phyloP scores from a whole-genome alignment of 2,113 vertebrate genomes.

The Todiramphus saurophagus region DNA sequence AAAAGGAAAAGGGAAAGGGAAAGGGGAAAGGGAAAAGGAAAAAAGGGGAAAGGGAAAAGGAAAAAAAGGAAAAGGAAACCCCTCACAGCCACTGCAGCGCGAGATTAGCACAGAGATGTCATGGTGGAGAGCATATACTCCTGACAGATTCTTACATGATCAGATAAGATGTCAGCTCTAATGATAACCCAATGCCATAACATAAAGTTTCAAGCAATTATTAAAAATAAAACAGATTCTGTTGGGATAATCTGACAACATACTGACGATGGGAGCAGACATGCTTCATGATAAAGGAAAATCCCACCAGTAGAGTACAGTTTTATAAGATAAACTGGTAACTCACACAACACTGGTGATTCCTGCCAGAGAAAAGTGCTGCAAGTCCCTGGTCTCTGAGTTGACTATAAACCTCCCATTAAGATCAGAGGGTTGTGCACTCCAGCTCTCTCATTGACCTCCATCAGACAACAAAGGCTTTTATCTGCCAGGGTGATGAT shows the following conservation, averaged over 20 bases:
- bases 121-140: background rate
- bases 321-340: background rate
- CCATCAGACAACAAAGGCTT: background rate
- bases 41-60: too few relatives aligned
- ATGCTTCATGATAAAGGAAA: background rate
- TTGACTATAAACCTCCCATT: background rate
- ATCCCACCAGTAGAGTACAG: background rate
- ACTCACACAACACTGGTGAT: background rate
- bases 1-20: too few relatives aligned
- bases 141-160: background rate
- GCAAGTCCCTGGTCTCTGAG: background rate
- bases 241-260: conserved; percentile 28
- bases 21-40: too few relatives aligned
- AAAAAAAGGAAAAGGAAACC: background rate
- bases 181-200: background rate
- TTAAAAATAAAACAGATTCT: conserved; percentile 8
- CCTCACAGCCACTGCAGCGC: fast-evolving
- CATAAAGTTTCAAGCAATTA: conserved; percentile 40
- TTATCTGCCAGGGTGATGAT: background rate
- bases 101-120: background rate
- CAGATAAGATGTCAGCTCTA: background rate
- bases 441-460: background rate
- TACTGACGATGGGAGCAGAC: background rate
- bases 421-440: background rate
- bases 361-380: background rate